Percentiles rank a stretch among this genome's conserved stretches.
Conservation (phyloP, 2,797 vertebrate species). For the Phataginus tetradactyla region DNA sequence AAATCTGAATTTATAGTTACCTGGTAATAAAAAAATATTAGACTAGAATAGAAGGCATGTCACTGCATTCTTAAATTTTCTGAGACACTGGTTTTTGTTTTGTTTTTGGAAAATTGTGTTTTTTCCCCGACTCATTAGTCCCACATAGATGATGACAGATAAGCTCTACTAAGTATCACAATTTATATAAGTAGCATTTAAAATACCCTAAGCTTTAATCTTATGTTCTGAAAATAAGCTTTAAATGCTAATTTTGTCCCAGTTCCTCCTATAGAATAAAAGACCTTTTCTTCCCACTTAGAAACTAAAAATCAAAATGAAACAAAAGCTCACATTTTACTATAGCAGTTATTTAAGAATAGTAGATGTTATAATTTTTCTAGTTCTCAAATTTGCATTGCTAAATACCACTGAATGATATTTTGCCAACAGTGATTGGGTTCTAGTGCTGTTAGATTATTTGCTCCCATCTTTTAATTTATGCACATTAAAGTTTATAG, state of each 20-base stretch:
- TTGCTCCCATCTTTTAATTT: not conserved
- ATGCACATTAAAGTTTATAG: not conserved
- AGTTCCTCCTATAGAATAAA: not conserved
- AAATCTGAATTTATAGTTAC: conserved; percentile 34
- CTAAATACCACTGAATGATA: not conserved
- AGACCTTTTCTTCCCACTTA: not conserved
- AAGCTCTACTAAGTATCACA: not conserved
- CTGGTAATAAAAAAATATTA: not conserved
- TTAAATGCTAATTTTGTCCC: not conserved
- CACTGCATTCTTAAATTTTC: not conserved
- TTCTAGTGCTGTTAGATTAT: not conserved
- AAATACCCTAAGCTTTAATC: conserved; percentile 25
- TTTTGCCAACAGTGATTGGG: not conserved
- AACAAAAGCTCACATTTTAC: not conserved
- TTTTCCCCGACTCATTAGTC: not conserved
- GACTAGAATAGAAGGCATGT: not conserved
- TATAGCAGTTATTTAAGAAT: not conserved
- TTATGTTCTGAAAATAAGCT: conserved; percentile 36
- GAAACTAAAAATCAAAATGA: not conserved
- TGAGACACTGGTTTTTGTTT: not conserved
- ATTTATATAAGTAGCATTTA: conserved; percentile 21
- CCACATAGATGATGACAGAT: not conserved
- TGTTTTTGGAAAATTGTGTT: not conserved
- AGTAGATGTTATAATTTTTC: not conserved
- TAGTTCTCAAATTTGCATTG: conserved; percentile 1